Evolutionary conservation across 1,140 invertebrate genomes (phyloP), one percentile per base, ranked within the genome.

Genomic region (Nephila pilipes): DNA sequence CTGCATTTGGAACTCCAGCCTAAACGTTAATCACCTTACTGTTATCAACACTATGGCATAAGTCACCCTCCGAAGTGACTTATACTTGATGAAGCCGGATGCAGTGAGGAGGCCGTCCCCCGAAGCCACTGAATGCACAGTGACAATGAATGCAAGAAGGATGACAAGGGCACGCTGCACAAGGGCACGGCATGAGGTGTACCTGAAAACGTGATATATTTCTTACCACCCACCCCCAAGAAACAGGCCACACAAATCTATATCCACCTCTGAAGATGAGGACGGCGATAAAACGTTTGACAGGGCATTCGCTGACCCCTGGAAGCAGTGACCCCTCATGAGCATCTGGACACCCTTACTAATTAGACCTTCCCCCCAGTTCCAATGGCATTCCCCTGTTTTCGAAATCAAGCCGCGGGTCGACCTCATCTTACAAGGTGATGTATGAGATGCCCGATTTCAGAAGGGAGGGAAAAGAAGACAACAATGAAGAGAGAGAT

Each of bases 331-430:
- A 92, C 80, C 81, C 80, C 60, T 69, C 60, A 38, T 55, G 90
- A 81, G 54, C 80, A 92, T 60, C 90, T 92, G 90, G 90, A 92
- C 90, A 92, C 90, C 79, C 90, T 92, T 92, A 92, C 90, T 92
- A 92, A 92, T 92, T 92, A 92, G 90, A 85, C 69, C 69, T 20
- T 75, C 63, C 63, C 25, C 12, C 25, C n/a, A 14, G 25, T 12
- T n/a, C 58, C 58, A 60, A 75, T 32, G 16, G 22, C 20, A 12
- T 18, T 16, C 65, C 46, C 85, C 85, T 36, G 69, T 75, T 29
- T 75, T 36, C 18, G 36, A 55, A 63, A 65, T 75, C 69, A 75
- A 75, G 14, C 69, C 29, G 10, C 32, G 69, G 69, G 69, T 75
- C 69, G 32, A 58, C 87, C 87, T 88, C 63, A 18, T 38, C 63